phyloP scores from a whole-genome alignment of 2,797 vertebrate species.

The Phoebastria nigripes region DNA sequence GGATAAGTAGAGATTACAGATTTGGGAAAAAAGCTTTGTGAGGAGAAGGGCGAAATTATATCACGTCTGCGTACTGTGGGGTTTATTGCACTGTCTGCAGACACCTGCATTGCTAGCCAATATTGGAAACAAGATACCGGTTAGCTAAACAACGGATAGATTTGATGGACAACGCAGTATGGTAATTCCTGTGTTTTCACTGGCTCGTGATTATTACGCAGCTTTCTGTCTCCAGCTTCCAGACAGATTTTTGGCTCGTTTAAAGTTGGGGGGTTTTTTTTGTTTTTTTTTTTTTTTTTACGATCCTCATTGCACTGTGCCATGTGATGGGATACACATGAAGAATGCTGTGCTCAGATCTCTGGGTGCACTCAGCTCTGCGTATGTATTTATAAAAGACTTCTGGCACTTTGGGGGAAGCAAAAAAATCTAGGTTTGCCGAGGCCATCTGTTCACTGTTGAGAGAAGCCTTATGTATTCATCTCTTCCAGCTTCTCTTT shows the following conservation, averaged over 20 bases:
- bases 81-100: background rate
- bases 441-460: background rate
- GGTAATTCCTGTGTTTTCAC: background rate
- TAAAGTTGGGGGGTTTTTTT: no score
- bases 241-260: background rate
- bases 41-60: background rate
- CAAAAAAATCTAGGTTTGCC: background rate
- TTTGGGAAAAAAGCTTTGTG: background rate
- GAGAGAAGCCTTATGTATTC: background rate
- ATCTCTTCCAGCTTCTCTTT: background rate
- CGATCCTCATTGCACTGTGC: fast-evolving
- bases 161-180: background rate
- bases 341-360: background rate
- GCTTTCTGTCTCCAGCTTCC: background rate
- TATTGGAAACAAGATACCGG: background rate
- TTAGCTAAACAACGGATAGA: background rate
- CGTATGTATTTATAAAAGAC: background rate
- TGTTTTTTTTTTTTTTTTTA: background rate
- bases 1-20: background rate
- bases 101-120: background rate
- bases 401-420: background rate
- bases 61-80: fast-evolving
- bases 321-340: background rate
- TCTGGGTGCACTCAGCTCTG: background rate
- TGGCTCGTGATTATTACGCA: background rate